A percentile compares a stretch with the other conserved stretches of the same genome.
Conservation (phyloP, 1,140 invertebrate genomes). For the Phymastichus coffea region DNA sequence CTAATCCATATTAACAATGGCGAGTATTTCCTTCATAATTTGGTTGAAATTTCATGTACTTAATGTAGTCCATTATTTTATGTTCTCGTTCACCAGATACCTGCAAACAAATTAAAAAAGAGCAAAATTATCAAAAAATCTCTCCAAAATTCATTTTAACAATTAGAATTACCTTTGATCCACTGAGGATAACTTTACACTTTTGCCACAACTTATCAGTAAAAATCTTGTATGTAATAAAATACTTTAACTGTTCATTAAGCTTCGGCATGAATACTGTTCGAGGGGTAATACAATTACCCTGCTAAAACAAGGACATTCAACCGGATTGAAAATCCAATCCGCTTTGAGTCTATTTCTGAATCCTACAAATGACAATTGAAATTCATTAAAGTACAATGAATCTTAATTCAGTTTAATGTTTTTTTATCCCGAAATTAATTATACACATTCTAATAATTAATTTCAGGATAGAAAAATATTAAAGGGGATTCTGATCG, state of each 20-base stretch:
- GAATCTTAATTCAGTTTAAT: too few relatives aligned
- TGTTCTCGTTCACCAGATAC: slow-evolving; percentile 97
- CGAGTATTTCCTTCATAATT: slow-evolving; percentile 85
- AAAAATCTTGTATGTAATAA: slow-evolving; percentile 84
- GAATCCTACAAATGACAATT: too few relatives aligned
- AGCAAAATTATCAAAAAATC: not conserved
- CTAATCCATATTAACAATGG: slow-evolving; percentile 93
- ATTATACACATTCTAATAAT: too few relatives aligned
- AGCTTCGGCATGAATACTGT: slow-evolving; percentile 87
- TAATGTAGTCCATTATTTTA: slow-evolving; percentile 98
- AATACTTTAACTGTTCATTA: slow-evolving; percentile 84
- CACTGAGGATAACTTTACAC: slow-evolving; percentile 77
- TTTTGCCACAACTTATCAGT: slow-evolving; percentile 82
- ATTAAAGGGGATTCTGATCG: too few relatives aligned
- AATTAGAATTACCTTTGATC: slow-evolving; percentile 71
- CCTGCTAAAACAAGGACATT: too few relatives aligned
- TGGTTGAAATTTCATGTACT: slow-evolving; percentile 78
- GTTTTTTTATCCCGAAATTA: too few relatives aligned
- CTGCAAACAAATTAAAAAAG: slow-evolving; percentile 48
- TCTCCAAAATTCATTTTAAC: not conserved
- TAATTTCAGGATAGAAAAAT: too few relatives aligned
- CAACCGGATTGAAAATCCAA: too few relatives aligned
- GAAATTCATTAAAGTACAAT: too few relatives aligned
- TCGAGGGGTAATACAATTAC: slow-evolving; percentile 95
- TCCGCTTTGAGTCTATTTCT: too few relatives aligned